These are phyloP conservation scores for Myxocyprinus asiaticus DNA, from an alignment of 2,113 vertebrate species.

Conservation along the genomic window DNA sequence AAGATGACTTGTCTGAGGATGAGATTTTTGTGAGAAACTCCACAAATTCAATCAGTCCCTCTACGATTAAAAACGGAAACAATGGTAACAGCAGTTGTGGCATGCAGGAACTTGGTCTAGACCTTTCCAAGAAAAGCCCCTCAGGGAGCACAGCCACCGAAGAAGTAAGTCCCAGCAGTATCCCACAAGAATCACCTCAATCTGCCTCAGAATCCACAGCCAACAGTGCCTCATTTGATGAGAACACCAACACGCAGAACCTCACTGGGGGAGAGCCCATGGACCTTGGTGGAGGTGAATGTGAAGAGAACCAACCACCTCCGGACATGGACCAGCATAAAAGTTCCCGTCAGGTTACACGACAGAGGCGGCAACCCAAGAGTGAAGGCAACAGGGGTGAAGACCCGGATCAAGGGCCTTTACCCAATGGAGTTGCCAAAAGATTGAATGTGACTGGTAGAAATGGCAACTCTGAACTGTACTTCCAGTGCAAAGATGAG, in stretches of 20 bases:
- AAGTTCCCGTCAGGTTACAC: slow-evolving; percentile 53
- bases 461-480: slow-evolving; percentile 62
- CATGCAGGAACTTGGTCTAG: slow-evolving; percentile 81
- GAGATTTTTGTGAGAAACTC: slow-evolving; percentile 79
- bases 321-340: slow-evolving; percentile 76
- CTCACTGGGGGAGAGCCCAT: slow-evolving; percentile 77
- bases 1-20: slow-evolving; percentile 80
- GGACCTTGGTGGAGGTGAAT: slow-evolving; percentile 73
- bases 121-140: slow-evolving; percentile 89
- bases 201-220: slow-evolving; percentile 76
- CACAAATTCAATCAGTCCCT: slow-evolving; percentile 71
- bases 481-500: slow-evolving; percentile 78
- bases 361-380: slow-evolving; percentile 42
- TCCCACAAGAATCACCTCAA: slow-evolving; percentile 79
- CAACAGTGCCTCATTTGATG: slow-evolving; percentile 77
- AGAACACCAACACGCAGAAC: slow-evolving; percentile 70
- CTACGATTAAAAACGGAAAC: slow-evolving; percentile 63
- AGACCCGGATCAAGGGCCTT: slow-evolving; percentile 25
- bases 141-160: slow-evolving; percentile 76
- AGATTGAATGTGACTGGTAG: slow-evolving; percentile 45
- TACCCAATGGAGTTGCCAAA: slow-evolving; percentile 56
- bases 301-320: slow-evolving; percentile 73
- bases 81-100: slow-evolving; percentile 62
- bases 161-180: slow-evolving; percentile 82
- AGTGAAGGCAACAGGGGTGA: slow-evolving; percentile 39